These are phyloP conservation scores for Coilia nasus DNA, from an alignment of 2,797 vertebrate genomes.

Conservation along the genomic window DNA sequence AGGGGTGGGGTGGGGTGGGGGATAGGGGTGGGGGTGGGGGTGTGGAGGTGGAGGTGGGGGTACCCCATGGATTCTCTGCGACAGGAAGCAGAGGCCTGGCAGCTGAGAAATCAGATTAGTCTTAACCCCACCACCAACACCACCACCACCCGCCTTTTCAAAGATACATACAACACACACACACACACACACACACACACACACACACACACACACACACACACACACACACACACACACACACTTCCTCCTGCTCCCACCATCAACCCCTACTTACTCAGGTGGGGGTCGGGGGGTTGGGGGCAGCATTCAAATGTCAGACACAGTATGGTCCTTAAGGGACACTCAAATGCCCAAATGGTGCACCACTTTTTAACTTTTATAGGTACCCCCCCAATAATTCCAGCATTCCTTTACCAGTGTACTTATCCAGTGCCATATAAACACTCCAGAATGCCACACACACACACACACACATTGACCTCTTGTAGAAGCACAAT, in stretches of 20 bases:
- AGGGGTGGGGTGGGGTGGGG: background rate
- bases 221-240: too few species aligned
- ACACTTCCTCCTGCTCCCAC: too few species aligned
- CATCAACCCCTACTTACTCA: too few species aligned
- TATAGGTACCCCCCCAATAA: constrained; percentile 57
- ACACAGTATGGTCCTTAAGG: constrained; percentile 64
- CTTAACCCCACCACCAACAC: constrained; percentile 50
- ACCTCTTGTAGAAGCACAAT: background rate
- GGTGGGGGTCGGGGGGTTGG: constrained; percentile 41
- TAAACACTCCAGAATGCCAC: background rate
- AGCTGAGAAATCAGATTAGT: constrained; percentile 75
- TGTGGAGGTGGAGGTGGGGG: constrained; percentile 57
- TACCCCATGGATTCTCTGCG: constrained; percentile 64
- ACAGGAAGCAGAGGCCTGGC: constrained; percentile 72
- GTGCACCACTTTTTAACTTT: constrained; percentile 54
- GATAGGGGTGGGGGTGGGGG: background rate
- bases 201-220: too few species aligned
- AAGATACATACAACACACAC: too few species aligned
- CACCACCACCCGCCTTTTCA: constrained; percentile 10
- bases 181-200: too few species aligned
- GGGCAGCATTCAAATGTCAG: constrained; percentile 69
- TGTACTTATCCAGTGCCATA: background rate
- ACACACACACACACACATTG: constrained; percentile 47
- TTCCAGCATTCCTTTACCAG: too few species aligned
- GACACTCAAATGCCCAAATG: constrained; percentile 69